Percentiles rank a stretch among this genome's conserved stretches.
Conservation (phyloP, 2,888 invertebrate genomes). For the Drosophila eohydei region DNA sequence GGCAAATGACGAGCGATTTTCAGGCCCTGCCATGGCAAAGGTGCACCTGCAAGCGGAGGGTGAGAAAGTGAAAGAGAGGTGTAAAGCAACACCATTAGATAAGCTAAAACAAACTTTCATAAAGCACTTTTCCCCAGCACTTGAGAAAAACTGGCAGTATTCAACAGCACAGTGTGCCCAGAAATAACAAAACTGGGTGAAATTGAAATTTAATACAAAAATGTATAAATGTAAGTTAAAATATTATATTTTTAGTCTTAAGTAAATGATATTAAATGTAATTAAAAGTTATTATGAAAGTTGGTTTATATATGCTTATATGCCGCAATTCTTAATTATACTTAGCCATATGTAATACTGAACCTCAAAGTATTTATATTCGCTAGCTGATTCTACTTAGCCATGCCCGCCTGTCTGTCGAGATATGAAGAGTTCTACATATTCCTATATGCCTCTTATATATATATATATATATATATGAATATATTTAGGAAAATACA, state of each 20-base stretch:
- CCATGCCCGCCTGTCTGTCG: too few species aligned
- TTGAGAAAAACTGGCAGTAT: not conserved
- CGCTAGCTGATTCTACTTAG: too few species aligned
- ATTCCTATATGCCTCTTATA: too few species aligned
- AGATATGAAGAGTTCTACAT: too few species aligned
- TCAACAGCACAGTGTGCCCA: constrained; percentile 14
- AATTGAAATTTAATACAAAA: not conserved
- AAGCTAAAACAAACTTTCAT: constrained; percentile 35
- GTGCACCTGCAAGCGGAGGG: constrained; percentile 86
- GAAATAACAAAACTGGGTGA: not conserved
- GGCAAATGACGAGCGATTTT: constrained; percentile 89
- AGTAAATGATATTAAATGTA: not conserved
- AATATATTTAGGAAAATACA: too few species aligned
- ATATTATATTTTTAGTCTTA: not conserved
- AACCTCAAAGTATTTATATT: too few species aligned
- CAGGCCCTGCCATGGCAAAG: constrained; percentile 91
- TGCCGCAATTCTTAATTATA: too few species aligned
- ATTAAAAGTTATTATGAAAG: too few species aligned
- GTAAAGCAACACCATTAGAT: constrained; percentile 37
- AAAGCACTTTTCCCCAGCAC: constrained; percentile 20
- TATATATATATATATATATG: too few species aligned
- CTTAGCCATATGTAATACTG: too few species aligned
- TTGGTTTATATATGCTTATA: too few species aligned
- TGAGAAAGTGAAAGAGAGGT: not conserved
- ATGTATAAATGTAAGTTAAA: not conserved